Evolutionary conservation across 2,113 vertebrate genomes (phyloP).

Genomic region (Hyaena hyaena): DNA sequence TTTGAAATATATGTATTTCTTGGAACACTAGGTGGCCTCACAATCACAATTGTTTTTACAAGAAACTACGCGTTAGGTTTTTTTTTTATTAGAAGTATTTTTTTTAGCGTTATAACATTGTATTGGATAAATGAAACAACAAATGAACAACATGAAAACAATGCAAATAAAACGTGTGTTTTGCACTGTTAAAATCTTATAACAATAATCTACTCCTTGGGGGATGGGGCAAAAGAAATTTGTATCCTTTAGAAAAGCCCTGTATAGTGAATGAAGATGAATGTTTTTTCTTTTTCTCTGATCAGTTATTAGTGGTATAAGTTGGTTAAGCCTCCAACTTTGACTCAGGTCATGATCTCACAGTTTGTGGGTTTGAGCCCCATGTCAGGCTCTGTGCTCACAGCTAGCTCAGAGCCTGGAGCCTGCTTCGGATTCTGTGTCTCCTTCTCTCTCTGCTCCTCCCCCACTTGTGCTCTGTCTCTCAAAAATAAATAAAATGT

Average conservation of each 20-base stretch:
- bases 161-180: not conserved
- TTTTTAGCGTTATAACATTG: not conserved
- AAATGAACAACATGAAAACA: not conserved
- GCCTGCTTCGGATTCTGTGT: too few relatives aligned
- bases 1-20: slow-evolving; percentile 45
- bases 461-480: too few relatives aligned
- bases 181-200: not conserved
- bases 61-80: not conserved
- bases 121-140: slow-evolving; percentile 11
- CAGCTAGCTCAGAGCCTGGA: too few relatives aligned
- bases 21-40: slow-evolving; percentile 69
- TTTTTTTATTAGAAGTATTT: not conserved
- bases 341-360: too few relatives aligned
- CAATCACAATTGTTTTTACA: slow-evolving; percentile 47
- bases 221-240: not conserved
- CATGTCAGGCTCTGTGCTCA: too few relatives aligned
- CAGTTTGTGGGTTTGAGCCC: too few relatives aligned
- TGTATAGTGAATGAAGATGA: not conserved
- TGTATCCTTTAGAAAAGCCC: not conserved
- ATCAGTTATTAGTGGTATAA: not conserved
- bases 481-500: too few relatives aligned
- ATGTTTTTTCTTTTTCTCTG: not conserved
- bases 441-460: too few relatives aligned
- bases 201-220: not conserved
- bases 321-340: too few relatives aligned